Base-by-base conservation (phyloP, 2,113 vertebrate species). In the Pao palembangensis region DNA sequence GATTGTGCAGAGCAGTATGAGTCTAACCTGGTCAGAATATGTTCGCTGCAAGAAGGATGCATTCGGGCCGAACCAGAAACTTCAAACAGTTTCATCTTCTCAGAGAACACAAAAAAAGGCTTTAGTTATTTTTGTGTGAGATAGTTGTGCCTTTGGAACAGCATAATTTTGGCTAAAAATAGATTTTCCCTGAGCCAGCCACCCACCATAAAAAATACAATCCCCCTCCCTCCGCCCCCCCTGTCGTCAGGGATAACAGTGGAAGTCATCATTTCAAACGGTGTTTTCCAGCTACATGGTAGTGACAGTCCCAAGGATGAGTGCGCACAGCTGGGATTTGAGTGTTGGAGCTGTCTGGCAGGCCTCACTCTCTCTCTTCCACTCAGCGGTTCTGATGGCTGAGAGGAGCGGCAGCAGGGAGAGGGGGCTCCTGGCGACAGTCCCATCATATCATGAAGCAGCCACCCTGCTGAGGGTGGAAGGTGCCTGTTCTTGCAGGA, bases 251-350 rank as follows among this genome's bases (percentile, higher is more conserved):
- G 70, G 74, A 78, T 75, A 72, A 76, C 73, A 21, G 61, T 23
- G 38, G 79, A 75, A 73, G 72, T 52, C 58, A 43, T 69, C 65
- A 76, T 82, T 86, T 73, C 5, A 67, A 72, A 81, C 64, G 42
- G 77, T 49, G 44, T 79, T 83, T 79, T 83, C 56, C 28, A 58
- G 67, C 41, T 60, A 19, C 41, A 51, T 34, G 34, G 43, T 44
- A 76, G 53, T 41, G 68, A 67, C 62, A 57, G 67, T 8, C 0
- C 48, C 60, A 67, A 65, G 67, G 57, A 64, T 54, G 75, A 83
- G 67, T 58, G 65, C 58, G 19, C 51, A 57, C 75, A 65, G 75
- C 75, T 83, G 78, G 64, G 65, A n/a, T 55, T 70, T 1, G 15
- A 77, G 77, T 58, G 71, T 64, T 64, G 57, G 64, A 64, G 70